Evolutionary conservation across 2,888 invertebrate species (phyloP), one percentile per base, ranked within the genome.

Genomic region (Scaptomyza tumidula): DNA sequence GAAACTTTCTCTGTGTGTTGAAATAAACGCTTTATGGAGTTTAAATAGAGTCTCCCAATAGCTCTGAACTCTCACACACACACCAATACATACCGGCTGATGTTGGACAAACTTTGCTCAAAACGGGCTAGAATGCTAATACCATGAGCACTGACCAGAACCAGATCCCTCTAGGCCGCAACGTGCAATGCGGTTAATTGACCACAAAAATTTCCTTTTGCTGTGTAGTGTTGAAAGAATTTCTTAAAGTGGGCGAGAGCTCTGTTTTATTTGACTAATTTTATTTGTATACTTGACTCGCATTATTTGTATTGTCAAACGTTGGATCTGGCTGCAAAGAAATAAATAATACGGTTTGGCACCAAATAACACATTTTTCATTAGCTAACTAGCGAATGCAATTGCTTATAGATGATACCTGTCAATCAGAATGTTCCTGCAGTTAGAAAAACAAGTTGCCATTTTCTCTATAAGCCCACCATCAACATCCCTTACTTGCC

Each of bases 21-120:
- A 70, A 85, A 78, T 45, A 49, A 64, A 54, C 68, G 71, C 67
- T 71, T 63, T 65, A 80, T 84, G 64, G 46, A 53, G 62, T 56
- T 83, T 67, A 75, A 75, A 84, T 84, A 78, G 84, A 82, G 78
- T 81, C 87, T 14, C 72, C 59, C 71, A 78, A 72, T 68, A 61
- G 75, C 59, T 45, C 7, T 35, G 11, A 52, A 52, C 44, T 48
- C 29, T 16, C 35, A 52, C 14, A 10, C 27, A 37, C n/a, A 14
- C 48, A 13, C 41, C 33, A 35, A 35, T 14, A 44, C 19, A 3
- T 37, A 9, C 45, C 16, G 5, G 14, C 33, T 31, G 57, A 58
- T 29, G 14, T 50, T 45, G 24, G 24, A 24, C 2, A 24, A 24
- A 24, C 2, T 24, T 24, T 24, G 24, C 24, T 24, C 24, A 24